Percentiles rank a stretch among this genome's conserved stretches.
phyloP scores from a whole-genome alignment of 1,140 invertebrate genomes.

The Branchinecta lindahli region DNA sequence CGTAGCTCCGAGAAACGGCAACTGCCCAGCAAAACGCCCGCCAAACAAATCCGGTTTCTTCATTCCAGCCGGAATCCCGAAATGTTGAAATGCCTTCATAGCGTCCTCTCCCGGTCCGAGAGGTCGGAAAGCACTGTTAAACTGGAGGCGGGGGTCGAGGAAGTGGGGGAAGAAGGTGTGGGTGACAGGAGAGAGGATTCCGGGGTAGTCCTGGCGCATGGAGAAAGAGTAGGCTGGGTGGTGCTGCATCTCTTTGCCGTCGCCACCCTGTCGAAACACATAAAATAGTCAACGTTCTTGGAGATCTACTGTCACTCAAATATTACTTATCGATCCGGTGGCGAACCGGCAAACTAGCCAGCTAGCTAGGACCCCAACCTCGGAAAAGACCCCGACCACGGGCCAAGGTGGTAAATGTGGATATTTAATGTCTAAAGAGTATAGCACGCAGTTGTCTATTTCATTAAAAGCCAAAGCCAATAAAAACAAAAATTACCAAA shows the following conservation, averaged over 20 bases:
- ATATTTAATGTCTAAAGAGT: no score
- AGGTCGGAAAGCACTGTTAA: not conserved
- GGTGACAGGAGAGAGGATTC: not conserved
- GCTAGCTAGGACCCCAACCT: no score
- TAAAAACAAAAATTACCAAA: no score
- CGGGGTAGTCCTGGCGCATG: not conserved
- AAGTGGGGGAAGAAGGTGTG: not conserved
- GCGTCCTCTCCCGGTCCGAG: not conserved
- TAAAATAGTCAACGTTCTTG: no score
- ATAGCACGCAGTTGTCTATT: no score
- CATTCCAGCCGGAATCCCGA: not conserved
- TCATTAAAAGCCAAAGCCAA: no score
- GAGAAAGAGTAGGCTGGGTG: not conserved
- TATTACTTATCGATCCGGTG: no score
- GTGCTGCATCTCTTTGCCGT: constrained; percentile 6
- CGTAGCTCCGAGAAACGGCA: not conserved
- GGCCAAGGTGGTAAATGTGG: no score
- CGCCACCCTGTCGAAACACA: not conserved
- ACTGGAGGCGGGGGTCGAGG: not conserved
- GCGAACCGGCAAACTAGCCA: no score
- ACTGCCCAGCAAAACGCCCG: not conserved
- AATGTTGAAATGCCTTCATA: constrained; percentile 1
- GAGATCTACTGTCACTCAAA: no score
- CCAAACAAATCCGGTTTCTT: not conserved
- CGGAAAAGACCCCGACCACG: no score